phyloP scores from a whole-genome alignment of 2,888 invertebrate genomes.

The Odontocolon sp. region DNA sequence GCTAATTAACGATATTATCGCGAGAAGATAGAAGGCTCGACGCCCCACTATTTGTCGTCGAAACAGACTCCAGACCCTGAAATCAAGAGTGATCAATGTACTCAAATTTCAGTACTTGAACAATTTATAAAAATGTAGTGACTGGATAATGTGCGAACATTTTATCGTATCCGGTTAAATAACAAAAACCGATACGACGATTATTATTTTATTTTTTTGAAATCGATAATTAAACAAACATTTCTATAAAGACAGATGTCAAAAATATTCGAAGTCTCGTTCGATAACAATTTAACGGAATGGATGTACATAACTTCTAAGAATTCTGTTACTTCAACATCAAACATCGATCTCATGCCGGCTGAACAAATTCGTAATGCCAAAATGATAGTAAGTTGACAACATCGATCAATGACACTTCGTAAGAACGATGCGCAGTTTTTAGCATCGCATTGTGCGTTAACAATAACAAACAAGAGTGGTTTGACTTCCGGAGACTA shows the following conservation, averaged over 20 bases:
- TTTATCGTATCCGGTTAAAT: too few relatives aligned
- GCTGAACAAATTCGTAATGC: not conserved
- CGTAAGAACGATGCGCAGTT: too few relatives aligned
- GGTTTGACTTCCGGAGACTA: conserved; percentile 17
- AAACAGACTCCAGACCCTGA: not conserved
- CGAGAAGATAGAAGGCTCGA: conserved; percentile 4
- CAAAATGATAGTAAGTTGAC: not conserved
- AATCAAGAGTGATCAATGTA: too few relatives aligned
- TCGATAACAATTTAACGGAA: not conserved
- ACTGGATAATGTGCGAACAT: too few relatives aligned
- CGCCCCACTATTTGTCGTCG: conserved; percentile 7
- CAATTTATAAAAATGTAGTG: conserved; percentile 1
- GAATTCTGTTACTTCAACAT: not conserved
- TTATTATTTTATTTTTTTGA: too few relatives aligned
- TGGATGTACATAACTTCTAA: not conserved
- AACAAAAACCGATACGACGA: too few relatives aligned
- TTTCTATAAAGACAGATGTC: too few relatives aligned
- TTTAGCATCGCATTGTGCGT: not conserved
- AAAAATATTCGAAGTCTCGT: not conserved
- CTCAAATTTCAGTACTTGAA: not conserved
- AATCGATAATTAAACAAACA: too few relatives aligned
- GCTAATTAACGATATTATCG: conserved; percentile 28
- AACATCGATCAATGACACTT: conserved; percentile 4
- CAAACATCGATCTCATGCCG: not conserved
- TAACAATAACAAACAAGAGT: not conserved